These are phyloP conservation scores for Eumeta japonica DNA, from an alignment of 1,140 invertebrate species.

Conservation along the genomic window DNA sequence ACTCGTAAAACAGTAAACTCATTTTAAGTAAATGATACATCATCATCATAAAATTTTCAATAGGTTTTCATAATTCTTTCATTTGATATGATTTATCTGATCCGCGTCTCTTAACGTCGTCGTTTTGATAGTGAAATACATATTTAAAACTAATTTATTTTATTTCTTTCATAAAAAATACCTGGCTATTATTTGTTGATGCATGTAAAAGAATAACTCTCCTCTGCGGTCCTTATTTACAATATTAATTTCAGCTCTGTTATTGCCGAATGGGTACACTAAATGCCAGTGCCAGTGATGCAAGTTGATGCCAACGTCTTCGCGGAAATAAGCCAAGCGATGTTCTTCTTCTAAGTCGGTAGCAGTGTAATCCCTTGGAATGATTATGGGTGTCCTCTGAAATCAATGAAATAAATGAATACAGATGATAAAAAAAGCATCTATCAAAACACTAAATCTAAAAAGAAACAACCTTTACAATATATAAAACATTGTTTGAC, in stretches of 20 bases:
- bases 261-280: slow-evolving; percentile 61
- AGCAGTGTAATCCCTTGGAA: slow-evolving; percentile 66
- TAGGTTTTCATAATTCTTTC: too few relatives aligned
- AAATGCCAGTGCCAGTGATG: slow-evolving; percentile 78
- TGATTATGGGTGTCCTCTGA: slow-evolving; percentile 58
- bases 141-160: slow-evolving; percentile 1
- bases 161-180: slow-evolving; percentile 11
- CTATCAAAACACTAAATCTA: too few relatives aligned
- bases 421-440: too few relatives aligned
- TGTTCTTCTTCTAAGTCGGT: slow-evolving; percentile 67
- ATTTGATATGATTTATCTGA: too few relatives aligned
- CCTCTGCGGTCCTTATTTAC: slow-evolving; percentile 67
- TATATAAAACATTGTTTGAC: too few relatives aligned
- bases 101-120: too few relatives aligned
- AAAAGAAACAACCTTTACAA: too few relatives aligned
- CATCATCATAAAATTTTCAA: too few relatives aligned
- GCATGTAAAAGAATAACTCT: slow-evolving; percentile 75
- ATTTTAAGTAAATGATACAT: too few relatives aligned
- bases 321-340: slow-evolving; percentile 66
- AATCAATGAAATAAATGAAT: background rate
- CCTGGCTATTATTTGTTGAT: slow-evolving; percentile 65
- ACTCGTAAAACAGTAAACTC: too few relatives aligned
- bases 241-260: slow-evolving; percentile 53
- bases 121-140: too few relatives aligned
- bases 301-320: slow-evolving; percentile 65